A percentile compares a stretch with the other conserved stretches of the same genome.
phyloP scores from a whole-genome alignment of 2,113 vertebrate species.

The Stigmatopora nigra region DNA sequence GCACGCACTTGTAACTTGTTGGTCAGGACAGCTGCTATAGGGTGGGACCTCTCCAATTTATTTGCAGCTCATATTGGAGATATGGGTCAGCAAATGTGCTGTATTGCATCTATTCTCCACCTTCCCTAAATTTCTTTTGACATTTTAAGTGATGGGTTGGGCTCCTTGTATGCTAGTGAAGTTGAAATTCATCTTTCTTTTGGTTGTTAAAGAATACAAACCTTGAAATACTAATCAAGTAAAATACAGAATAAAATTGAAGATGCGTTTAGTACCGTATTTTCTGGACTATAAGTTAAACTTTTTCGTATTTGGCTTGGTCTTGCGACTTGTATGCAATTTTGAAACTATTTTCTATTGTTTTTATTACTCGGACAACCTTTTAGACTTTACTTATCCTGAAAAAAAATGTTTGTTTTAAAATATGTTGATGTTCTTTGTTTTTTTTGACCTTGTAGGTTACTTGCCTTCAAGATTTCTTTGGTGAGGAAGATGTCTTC shows the following conservation, averaged over 20 bases:
- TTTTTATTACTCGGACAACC: no score
- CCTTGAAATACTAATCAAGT: no score
- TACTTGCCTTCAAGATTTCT: constrained; percentile 98
- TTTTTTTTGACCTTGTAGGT: constrained; percentile 68
- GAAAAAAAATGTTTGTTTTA: no score
- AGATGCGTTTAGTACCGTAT: not conserved
- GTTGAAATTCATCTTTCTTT: no score
- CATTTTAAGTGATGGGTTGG: not conserved
- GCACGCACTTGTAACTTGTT: constrained; percentile 53
- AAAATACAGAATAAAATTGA: not conserved
- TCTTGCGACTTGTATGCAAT: no score
- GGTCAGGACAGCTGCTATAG: constrained; percentile 39
- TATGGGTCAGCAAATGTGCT: constrained; percentile 55
- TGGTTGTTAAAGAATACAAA: no score
- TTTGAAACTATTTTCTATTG: no score
- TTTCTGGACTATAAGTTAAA: no score
- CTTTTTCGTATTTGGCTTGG: no score
- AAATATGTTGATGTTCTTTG: no score
- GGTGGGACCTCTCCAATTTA: constrained; percentile 60
- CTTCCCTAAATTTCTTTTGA: constrained; percentile 1
- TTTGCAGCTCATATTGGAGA: constrained; percentile 61
- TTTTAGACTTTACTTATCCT: no score
- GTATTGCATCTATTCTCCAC: constrained; percentile 29
- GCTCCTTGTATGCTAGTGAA: no score
- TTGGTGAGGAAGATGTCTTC: constrained; percentile 95